Conservation (phyloP, 2,797 vertebrate species). For the Enteromius anoplus region DNA sequence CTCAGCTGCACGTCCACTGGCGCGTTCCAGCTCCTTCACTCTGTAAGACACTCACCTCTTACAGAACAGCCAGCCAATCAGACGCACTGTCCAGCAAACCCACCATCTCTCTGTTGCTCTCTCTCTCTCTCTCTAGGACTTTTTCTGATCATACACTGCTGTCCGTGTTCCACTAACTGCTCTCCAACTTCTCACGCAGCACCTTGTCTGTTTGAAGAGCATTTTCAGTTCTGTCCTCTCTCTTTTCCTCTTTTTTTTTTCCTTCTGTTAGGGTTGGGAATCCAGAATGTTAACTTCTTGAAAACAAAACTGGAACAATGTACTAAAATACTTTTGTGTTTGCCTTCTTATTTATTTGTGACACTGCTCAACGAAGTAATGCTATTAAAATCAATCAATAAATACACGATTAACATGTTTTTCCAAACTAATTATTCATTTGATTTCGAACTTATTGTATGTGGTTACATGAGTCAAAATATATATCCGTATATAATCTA, state of each 20-base stretch:
- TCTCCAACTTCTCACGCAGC: constrained; percentile 79
- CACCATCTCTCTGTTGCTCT: constrained; percentile 30
- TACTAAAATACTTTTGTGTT: not conserved
- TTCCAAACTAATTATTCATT: not conserved
- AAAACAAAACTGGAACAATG: constrained; percentile 1
- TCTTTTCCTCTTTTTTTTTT: constrained; percentile 18
- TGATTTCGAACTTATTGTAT: not conserved
- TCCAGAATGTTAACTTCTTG: not conserved
- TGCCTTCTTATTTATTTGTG: not conserved
- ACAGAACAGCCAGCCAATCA: constrained; percentile 51
- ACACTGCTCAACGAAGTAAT: not conserved
- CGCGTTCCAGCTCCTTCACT: constrained; percentile 43
- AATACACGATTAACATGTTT: not conserved
- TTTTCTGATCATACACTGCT: constrained; percentile 78
- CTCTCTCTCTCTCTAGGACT: constrained; percentile 72
- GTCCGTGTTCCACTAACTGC: constrained; percentile 82
- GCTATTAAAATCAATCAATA: not conserved
- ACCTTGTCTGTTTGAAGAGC: constrained; percentile 81
- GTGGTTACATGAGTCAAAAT: not conserved
- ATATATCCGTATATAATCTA: not conserved
- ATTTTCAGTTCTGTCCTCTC: constrained; percentile 70
- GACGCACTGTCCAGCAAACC: constrained; percentile 36
- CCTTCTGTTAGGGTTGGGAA: constrained; percentile 13
- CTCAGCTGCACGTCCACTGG: constrained; percentile 57
- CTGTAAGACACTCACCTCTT: constrained; percentile 60